Conservation (phyloP, 2,113 vertebrate genomes). For the Sebastes fasciatus region DNA sequence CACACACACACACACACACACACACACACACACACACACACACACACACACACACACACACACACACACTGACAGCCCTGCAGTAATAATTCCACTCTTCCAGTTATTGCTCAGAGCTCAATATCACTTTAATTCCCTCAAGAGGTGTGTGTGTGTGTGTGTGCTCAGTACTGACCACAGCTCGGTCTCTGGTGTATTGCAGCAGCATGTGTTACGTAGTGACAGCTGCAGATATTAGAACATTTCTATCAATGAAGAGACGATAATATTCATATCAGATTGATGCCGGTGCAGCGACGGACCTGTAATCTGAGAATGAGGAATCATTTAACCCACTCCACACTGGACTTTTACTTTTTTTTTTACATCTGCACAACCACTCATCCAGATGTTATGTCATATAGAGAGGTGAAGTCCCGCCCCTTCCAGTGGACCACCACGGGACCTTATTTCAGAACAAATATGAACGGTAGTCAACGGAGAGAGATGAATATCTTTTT, state of each 20-base stretch:
- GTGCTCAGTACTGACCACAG: constrained; percentile 2
- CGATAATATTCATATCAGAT: neutral
- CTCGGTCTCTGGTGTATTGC: neutral
- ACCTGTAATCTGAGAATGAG: neutral
- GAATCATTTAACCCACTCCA: neutral
- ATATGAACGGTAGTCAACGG: too few species aligned
- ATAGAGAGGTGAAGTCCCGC: too few species aligned
- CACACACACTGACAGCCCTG: constrained; percentile 24
- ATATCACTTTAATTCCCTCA: constrained; percentile 63
- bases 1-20: constrained; percentile 22
- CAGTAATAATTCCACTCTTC: constrained; percentile 57
- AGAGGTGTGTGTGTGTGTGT: neutral
- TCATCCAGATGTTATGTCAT: too few species aligned
- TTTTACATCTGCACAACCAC: too few species aligned
- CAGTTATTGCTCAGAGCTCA: constrained; percentile 68
- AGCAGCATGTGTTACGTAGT: neutral
- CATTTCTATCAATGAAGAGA: neutral
- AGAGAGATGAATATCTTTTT: too few species aligned
- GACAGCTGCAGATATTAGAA: constrained; percentile 5
- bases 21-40: too few species aligned
- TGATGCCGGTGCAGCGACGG: neutral
- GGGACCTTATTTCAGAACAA: too few species aligned
- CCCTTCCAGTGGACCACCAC: too few species aligned
- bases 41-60: constrained; percentile 33
- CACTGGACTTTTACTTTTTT: too few species aligned